Evolutionary conservation across 2,113 vertebrate genomes (phyloP).

Genomic region (Zapus hudsonius): DNA sequence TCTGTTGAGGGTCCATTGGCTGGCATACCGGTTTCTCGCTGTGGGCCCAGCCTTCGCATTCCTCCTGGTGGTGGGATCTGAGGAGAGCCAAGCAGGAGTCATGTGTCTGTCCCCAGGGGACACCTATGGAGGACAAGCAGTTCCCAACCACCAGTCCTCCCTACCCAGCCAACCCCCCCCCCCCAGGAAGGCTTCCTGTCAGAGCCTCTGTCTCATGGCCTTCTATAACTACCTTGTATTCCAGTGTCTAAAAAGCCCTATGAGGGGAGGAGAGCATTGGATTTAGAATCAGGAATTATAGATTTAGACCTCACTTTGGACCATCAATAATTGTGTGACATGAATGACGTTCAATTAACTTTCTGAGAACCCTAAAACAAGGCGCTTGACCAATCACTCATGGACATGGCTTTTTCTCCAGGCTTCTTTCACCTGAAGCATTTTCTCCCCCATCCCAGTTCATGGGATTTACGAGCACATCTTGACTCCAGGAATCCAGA

Average conservation of each 20-base stretch:
- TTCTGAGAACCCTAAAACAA: background rate
- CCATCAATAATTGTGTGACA: background rate
- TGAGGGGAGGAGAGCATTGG: background rate
- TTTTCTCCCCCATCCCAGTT: background rate
- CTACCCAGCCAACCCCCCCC: accelerated
- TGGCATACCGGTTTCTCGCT: conserved; percentile 95
- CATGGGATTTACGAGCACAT: no score
- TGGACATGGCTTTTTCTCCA: background rate
- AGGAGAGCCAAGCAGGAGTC: background rate
- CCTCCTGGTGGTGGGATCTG: conserved; percentile 98
- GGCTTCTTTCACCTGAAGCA: background rate
- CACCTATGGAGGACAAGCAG: accelerated
- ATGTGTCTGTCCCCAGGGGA: background rate
- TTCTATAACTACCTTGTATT: background rate
- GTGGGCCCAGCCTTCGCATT: conserved; percentile 96
- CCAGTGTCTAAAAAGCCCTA: background rate
- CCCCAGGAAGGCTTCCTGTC: background rate
- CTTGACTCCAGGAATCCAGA: background rate
- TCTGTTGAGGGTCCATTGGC: conserved; percentile 99
- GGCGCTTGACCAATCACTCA: accelerated
- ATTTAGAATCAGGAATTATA: background rate
- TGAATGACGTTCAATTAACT: background rate
- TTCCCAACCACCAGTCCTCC: accelerated
- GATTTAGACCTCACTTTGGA: background rate
- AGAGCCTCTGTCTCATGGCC: background rate